phyloP scores from a whole-genome alignment of 2,797 vertebrate genomes.

The Simalia tracyae region DNA sequence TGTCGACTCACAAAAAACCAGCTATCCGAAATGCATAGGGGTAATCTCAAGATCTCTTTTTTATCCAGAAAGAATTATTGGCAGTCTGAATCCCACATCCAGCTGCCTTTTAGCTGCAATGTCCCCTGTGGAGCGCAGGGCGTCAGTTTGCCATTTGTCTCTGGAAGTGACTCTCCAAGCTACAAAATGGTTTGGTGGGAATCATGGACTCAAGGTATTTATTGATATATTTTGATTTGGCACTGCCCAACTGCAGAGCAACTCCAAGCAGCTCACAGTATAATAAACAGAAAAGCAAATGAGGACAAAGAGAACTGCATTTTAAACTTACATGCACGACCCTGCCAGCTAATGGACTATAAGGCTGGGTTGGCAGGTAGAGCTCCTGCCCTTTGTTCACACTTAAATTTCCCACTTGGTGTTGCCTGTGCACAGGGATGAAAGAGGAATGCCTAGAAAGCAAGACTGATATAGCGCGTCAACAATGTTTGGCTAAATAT shows the following conservation, averaged over 20 bases:
- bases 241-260: neutral
- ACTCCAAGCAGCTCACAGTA: neutral
- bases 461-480: conserved; percentile 28
- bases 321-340: too few species aligned
- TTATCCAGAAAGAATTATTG: too few species aligned
- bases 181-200: neutral
- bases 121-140: too few species aligned
- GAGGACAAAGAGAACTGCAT: too few species aligned
- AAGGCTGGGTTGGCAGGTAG: neutral
- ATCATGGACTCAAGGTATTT: neutral
- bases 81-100: too few species aligned
- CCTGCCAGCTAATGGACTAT: neutral
- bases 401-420: neutral
- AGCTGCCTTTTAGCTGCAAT: too few species aligned
- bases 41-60: too few species aligned
- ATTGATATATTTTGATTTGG: neutral
- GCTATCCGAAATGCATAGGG: too few species aligned
- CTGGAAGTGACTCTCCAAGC: too few species aligned
- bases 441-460: conserved; percentile 35
- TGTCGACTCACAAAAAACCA: too few species aligned
- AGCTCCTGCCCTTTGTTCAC: neutral
- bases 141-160: too few species aligned
- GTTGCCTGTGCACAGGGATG: neutral
- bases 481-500: conserved; percentile 23
- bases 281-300: neutral